These are phyloP conservation scores for Seriola quinqueradiata DNA, from an alignment of 2,113 vertebrate genomes.

Conservation along the genomic window DNA sequence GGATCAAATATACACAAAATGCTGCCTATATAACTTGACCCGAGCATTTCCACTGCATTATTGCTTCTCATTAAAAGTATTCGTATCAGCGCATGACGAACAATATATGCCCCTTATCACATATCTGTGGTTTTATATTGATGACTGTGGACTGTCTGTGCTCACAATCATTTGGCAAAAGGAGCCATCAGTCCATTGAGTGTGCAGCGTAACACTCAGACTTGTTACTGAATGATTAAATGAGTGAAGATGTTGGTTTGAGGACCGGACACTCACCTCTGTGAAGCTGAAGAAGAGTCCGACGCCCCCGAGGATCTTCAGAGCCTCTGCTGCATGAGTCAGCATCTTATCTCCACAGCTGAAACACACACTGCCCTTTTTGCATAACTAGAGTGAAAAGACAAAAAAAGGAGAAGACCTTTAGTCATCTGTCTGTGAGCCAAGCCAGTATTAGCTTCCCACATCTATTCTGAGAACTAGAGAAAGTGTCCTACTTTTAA, in stretches of 20 bases:
- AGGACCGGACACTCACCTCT: slow-evolving; percentile 83
- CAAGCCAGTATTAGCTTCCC: slow-evolving; percentile 3
- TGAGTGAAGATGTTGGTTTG: neutral
- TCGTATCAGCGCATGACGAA: no score
- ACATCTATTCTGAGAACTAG: slow-evolving; percentile 37
- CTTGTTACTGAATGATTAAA: neutral
- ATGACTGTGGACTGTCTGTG: no score
- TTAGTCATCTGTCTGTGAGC: slow-evolving; percentile 17
- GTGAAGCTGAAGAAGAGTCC: slow-evolving; percentile 97
- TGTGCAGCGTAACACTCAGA: neutral
- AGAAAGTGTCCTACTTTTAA: slow-evolving; percentile 25
- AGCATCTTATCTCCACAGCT: slow-evolving; percentile 89
- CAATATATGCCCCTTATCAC: no score
- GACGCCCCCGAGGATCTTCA: slow-evolving; percentile 93
- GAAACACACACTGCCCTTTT: slow-evolving; percentile 61
- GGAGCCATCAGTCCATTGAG: neutral
- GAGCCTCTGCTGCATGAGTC: slow-evolving; percentile 88
- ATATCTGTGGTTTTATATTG: no score
- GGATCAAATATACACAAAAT: no score
- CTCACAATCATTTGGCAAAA: no score
- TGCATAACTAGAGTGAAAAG: slow-evolving; percentile 76
- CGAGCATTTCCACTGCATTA: no score
- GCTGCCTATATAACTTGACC: no score
- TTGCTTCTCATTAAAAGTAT: no score
- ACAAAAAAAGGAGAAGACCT: neutral